phyloP scores from a whole-genome alignment of 2,113 vertebrate species.

The Formicarius rufipectus region DNA sequence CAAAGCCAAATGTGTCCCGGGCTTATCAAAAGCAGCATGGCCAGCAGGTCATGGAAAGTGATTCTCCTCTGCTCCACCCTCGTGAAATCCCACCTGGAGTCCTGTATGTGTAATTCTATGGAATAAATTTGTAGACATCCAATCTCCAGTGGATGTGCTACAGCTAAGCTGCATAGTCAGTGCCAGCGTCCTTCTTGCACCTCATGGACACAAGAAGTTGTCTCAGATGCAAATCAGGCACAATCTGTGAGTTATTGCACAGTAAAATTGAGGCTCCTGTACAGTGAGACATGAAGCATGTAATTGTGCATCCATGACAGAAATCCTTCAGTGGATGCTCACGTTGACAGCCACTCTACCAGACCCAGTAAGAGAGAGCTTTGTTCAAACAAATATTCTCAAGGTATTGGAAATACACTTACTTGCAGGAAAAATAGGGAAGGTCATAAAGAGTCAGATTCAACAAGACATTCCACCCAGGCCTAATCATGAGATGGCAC shows the following conservation, averaged over 20 bases:
- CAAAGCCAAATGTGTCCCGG: not conserved
- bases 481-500: not conserved
- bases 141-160: not conserved
- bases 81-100: not conserved
- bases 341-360: not conserved
- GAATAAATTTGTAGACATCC: not conserved
- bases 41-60: not conserved
- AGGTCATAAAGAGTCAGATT: not conserved
- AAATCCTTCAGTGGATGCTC: not conserved
- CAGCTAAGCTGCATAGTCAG: not conserved
- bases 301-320: rapidly evolving
- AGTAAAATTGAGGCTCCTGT: not conserved
- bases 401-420: not conserved
- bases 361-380: rapidly evolving
- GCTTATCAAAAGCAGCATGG: not conserved
- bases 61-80: not conserved
- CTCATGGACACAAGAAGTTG: not conserved
- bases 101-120: not conserved
- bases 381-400: not conserved
- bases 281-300: rapidly evolving
- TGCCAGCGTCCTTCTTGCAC: not conserved
- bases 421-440: not conserved
- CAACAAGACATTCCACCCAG: not conserved
- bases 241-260: not conserved
- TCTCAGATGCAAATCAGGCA: not conserved